Evolutionary conservation across 2,888 invertebrate genomes (phyloP).

Genomic region (Ditula angustiorana): DNA sequence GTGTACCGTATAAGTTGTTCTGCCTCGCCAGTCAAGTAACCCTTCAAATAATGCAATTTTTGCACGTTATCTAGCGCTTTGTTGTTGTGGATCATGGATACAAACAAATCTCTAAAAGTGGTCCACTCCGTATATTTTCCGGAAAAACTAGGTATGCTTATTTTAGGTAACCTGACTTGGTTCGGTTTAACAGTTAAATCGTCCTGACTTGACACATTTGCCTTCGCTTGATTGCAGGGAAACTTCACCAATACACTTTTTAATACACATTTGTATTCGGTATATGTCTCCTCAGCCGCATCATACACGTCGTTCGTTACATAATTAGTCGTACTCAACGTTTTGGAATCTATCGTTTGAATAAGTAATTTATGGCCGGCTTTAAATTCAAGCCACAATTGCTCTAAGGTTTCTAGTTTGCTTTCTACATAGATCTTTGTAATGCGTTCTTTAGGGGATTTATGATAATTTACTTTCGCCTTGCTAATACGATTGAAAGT

Average conservation of each 20-base stretch:
- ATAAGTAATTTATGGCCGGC: conserved; percentile 21
- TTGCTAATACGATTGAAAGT: conserved; percentile 1
- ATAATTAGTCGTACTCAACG: not conserved
- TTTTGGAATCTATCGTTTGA: not conserved
- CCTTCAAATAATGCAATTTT: conserved; percentile 29
- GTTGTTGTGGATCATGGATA: conserved; percentile 12
- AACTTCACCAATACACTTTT: not conserved
- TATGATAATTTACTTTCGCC: conserved; percentile 16
- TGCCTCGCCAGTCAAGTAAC: conserved; percentile 22
- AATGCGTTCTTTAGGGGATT: conserved; percentile 27
- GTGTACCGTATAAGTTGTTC: conserved; percentile 20
- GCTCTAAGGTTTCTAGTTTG: conserved; percentile 22
- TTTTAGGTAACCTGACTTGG: conserved; percentile 20
- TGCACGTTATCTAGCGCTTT: conserved; percentile 18
- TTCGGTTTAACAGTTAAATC: not conserved
- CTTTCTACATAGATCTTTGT: conserved; percentile 10
- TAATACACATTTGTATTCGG: conserved; percentile 24
- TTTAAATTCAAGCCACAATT: conserved; percentile 21
- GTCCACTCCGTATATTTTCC: conserved; percentile 39
- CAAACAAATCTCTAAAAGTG: conserved; percentile 34
- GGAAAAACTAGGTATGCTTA: conserved; percentile 36
- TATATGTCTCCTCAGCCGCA: conserved; percentile 11
- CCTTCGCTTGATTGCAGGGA: not conserved
- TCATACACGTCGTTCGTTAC: conserved; percentile 14
- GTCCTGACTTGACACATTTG: not conserved